phyloP scores from a whole-genome alignment of 1,140 invertebrate genomes.

The Bombus waltoni region DNA sequence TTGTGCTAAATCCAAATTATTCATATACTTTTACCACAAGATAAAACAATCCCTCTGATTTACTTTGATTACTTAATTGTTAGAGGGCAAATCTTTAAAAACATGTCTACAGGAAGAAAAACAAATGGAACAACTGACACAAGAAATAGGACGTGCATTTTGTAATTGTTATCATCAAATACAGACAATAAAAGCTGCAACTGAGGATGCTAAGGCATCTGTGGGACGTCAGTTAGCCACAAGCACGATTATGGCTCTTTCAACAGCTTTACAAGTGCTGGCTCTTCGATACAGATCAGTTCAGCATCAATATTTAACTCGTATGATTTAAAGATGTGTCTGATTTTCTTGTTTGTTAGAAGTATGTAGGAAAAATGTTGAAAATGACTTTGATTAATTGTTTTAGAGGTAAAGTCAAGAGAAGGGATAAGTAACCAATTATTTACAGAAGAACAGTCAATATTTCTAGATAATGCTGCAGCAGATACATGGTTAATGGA shows the following conservation, averaged over 20 bases:
- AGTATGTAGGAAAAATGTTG: background rate
- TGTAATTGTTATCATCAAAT: constrained; percentile 91
- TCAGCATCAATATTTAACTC: constrained; percentile 93
- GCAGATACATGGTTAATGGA: constrained; percentile 76
- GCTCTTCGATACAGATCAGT: constrained; percentile 91
- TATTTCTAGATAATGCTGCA: constrained; percentile 67
- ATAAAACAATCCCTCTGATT: constrained; percentile 4
- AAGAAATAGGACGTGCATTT: constrained; percentile 94
- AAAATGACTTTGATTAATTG: constrained; percentile 11
- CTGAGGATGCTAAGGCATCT: constrained; percentile 71
- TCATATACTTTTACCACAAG: background rate
- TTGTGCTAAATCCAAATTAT: background rate
- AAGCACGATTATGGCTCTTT: constrained; percentile 92
- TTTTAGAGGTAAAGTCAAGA: constrained; percentile 90
- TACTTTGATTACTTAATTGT: constrained; percentile 46
- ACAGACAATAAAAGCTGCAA: constrained; percentile 87
- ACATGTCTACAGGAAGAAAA: constrained; percentile 88
- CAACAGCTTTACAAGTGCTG: constrained; percentile 92
- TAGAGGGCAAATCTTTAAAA: constrained; percentile 47
- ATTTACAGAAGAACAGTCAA: constrained; percentile 84
- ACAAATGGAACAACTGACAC: constrained; percentile 91
- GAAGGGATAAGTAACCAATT: constrained; percentile 95
- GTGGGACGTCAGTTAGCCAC: constrained; percentile 89
- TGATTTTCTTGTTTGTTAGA: background rate
- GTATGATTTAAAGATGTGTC: constrained; percentile 59